phyloP scores from a whole-genome alignment of 2,797 vertebrate genomes.

The Chanos chanos region DNA sequence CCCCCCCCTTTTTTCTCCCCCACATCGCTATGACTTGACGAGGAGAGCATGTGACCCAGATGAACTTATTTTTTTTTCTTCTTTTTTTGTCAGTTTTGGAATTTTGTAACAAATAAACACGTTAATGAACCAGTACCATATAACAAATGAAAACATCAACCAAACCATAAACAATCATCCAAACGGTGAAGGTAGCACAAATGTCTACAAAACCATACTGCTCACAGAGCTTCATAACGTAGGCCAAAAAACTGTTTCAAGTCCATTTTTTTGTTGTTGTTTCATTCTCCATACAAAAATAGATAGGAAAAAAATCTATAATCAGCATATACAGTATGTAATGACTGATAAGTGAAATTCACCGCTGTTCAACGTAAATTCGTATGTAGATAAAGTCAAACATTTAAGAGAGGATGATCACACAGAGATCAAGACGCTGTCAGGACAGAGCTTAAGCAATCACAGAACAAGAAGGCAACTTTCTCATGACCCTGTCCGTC shows the following conservation, averaged over 20 bases:
- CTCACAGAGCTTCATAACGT: conserved; percentile 52
- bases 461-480: too few relatives aligned
- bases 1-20: not conserved
- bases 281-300: conserved; percentile 70
- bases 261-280: conserved; percentile 31
- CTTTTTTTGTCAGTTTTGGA: not conserved
- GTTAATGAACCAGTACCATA: not conserved
- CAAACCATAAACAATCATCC: conserved; percentile 19
- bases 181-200: conserved; percentile 28
- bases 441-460: not conserved
- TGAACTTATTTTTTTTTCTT: conserved; percentile 42
- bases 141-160: conserved; percentile 13
- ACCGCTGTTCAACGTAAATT: conserved; percentile 41
- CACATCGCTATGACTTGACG: not conserved
- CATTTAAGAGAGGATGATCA: conserved; percentile 15
- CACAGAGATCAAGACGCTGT: conserved; percentile 24
- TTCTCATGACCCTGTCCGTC: too few relatives aligned
- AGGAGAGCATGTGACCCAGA: conserved; percentile 32
- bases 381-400: conserved; percentile 6
- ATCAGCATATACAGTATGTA: conserved; percentile 55
- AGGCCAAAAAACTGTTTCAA: conserved; percentile 37
- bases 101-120: conserved; percentile 4
- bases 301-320: conserved; percentile 69
- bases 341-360: conserved; percentile 54
- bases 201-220: conserved; percentile 47